Conservation (phyloP, 2,888 invertebrate species). For the Timema cristinae region DNA sequence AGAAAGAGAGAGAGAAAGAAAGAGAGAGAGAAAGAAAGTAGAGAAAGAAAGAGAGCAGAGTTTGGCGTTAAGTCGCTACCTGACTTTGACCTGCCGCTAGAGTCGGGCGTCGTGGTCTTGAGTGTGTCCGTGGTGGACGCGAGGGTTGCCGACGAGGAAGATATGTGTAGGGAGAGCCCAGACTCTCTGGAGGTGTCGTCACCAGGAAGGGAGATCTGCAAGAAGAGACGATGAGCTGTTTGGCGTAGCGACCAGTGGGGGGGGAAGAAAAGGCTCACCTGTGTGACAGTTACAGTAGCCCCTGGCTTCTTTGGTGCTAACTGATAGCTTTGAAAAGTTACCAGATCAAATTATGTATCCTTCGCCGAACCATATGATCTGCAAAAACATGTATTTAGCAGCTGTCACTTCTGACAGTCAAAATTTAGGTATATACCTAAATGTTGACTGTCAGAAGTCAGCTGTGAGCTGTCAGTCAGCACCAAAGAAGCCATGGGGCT, state of each 20-base stretch:
- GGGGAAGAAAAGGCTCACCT: background rate
- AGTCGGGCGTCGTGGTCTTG: slow-evolving; percentile 35
- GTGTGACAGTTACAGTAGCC: background rate
- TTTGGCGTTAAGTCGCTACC: background rate
- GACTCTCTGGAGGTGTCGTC: slow-evolving; percentile 51
- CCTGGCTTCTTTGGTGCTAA: background rate
- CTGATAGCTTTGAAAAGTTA: too few relatives aligned
- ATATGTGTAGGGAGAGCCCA: slow-evolving; percentile 10
- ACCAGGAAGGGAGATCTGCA: slow-evolving; percentile 60
- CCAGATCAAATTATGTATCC: too few relatives aligned
- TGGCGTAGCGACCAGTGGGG: background rate
- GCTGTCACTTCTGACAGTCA: too few relatives aligned
- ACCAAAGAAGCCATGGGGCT: too few relatives aligned
- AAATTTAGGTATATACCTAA: too few relatives aligned
- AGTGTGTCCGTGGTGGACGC: slow-evolving; percentile 28
- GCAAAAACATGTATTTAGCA: too few relatives aligned
- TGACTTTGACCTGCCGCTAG: background rate
- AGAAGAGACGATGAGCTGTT: background rate
- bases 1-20: background rate
- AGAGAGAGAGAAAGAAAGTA: background rate
- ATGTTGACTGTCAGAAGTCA: too few relatives aligned
- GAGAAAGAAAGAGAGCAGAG: background rate
- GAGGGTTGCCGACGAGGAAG: slow-evolving; percentile 23
- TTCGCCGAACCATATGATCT: too few relatives aligned
- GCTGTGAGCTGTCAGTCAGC: too few relatives aligned